A percentile compares a stretch with the other conserved stretches of the same genome.
These are phyloP conservation scores for Notechis scutatus DNA, from an alignment of 2,113 vertebrate genomes.

Conservation along the genomic window DNA sequence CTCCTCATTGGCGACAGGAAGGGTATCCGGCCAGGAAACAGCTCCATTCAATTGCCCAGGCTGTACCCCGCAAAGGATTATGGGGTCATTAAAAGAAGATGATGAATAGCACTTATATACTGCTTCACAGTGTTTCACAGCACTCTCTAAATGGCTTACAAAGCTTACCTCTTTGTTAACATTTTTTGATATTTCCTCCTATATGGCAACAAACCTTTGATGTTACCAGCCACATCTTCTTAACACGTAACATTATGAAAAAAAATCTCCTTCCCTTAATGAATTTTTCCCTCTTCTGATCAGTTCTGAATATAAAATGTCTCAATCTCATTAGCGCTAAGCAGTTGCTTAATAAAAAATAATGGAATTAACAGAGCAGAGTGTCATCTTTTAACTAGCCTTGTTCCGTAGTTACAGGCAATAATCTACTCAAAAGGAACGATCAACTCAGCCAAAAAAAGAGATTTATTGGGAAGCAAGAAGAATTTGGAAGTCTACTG, in stretches of 20 bases:
- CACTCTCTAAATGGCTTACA: too few species aligned
- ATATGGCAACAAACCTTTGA: slow-evolving; percentile 49
- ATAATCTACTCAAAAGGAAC: neutral
- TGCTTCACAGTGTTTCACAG: too few species aligned
- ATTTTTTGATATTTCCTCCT: neutral
- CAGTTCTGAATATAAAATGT: slow-evolving; percentile 53
- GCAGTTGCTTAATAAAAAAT: slow-evolving; percentile 50
- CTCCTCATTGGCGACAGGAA: too few species aligned
- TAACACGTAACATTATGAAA: slow-evolving; percentile 57
- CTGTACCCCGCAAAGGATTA: too few species aligned
- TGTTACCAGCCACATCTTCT: slow-evolving; percentile 60
- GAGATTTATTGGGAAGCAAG: neutral
- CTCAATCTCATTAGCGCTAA: slow-evolving; percentile 60
- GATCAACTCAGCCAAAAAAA: neutral
- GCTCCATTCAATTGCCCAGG: too few species aligned
- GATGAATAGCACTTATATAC: too few species aligned
- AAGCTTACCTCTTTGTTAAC: neutral
- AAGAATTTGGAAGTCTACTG: neutral
- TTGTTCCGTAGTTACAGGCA: neutral
- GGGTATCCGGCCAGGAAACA: too few species aligned
- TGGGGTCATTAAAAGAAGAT: too few species aligned
- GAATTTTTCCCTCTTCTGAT: slow-evolving; percentile 42
- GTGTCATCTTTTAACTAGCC: neutral
- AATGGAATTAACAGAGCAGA: slow-evolving; percentile 51
- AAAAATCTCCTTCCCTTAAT: slow-evolving; percentile 45